Evolutionary conservation across 2,113 vertebrate genomes (phyloP), one percentile per base, ranked within the genome.

Genomic region (Phainopepla nitens): DNA sequence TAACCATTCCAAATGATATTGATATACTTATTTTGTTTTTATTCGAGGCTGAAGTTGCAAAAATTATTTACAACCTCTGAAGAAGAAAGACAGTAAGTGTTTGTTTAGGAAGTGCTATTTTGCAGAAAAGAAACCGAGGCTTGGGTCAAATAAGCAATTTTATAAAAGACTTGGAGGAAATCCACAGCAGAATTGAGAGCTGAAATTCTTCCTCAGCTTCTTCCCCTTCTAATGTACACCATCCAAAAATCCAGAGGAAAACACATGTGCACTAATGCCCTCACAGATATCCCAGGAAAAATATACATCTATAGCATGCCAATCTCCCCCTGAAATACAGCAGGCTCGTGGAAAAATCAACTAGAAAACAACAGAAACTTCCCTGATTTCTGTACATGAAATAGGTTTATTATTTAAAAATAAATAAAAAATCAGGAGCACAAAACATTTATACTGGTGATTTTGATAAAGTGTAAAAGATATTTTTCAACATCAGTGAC

Each of bases 211-310:
- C 25, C 23, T 71, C 6, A 19, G 6, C 23, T 18, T 16, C 28
- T 45, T 9, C 51, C 11, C 24, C 13, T 64, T 35, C 22, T 50
- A 15, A 23, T 3, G 25, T 1, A 5, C 0, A 0, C 18, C 25
- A 10, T 4, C 33, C 45, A 64, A 72, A 57, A 54, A 53, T 16
- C 18, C 49, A 65, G 24, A 58, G 13, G 5, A 31, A 23, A 44
- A 21, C 11, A 44, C 7, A 13, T 4, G 10, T 53, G 42, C 22
- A 28, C 13, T 47, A 19, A 25, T 13, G 13, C 4, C 11, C 36
- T 53, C 18, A 16, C 10, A 44, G 33, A 39, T 2, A 56, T 42
- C 22, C 7, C 1, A 77, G 58, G 47, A 56, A 75, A 68, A 82
- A 65, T 4, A 15, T 1, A 2, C 4, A 29, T 41, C 24, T 17